Evolutionary conservation across 2,888 invertebrate species (phyloP).

Genomic region (Cantharis flavilabris): DNA sequence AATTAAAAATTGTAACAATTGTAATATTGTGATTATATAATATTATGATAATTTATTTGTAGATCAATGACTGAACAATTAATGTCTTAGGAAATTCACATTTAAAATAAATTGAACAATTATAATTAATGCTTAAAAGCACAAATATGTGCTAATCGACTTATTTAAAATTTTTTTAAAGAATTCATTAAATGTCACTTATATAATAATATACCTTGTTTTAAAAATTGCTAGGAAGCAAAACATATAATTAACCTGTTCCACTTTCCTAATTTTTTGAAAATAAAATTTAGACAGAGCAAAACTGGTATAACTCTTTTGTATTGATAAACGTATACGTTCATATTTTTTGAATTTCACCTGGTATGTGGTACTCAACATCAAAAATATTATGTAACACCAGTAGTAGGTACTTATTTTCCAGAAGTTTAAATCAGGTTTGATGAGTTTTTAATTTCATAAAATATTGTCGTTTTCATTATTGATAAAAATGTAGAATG

Average conservation of each 20-base stretch:
- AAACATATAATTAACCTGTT: neutral
- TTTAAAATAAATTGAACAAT: neutral
- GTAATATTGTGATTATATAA: neutral
- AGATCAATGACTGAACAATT: neutral
- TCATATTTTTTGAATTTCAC: neutral
- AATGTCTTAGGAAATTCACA: neutral
- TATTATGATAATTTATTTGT: neutral
- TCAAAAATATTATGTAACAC: neutral
- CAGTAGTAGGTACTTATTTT: neutral
- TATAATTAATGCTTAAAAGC: neutral
- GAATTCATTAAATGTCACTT: neutral
- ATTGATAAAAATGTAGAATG: no score
- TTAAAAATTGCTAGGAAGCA: neutral
- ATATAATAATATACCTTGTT: neutral
- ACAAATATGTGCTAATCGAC: neutral
- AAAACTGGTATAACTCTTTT: neutral
- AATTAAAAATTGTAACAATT: neutral
- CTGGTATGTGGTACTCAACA: neutral
- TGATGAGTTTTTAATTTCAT: neutral
- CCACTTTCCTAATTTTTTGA: neutral
- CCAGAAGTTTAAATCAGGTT: neutral
- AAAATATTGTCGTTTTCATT: no score
- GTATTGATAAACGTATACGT: neutral
- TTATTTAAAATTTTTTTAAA: neutral
- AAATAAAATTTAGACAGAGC: neutral